These are phyloP conservation scores for Xiphophorus hellerii DNA, from an alignment of 2,113 vertebrate species.

Conservation along the genomic window DNA sequence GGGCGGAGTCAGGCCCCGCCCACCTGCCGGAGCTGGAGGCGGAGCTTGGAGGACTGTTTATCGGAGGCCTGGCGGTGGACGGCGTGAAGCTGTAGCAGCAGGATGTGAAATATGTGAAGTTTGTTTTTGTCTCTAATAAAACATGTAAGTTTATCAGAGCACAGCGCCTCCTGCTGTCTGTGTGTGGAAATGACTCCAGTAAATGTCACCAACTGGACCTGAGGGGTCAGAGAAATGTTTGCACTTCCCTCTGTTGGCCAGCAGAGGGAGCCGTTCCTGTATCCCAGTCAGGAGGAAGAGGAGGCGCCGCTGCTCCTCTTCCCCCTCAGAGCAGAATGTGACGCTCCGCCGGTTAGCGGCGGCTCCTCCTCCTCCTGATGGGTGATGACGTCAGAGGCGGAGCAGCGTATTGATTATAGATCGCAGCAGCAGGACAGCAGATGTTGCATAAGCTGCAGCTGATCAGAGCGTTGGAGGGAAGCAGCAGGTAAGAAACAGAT, in stretches of 20 bases:
- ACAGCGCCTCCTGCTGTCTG: neutral
- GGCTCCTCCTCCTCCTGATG: neutral
- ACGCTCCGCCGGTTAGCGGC: neutral
- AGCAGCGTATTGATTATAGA: conserved; percentile 33
- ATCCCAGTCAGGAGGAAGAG: neutral
- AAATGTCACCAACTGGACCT: neutral
- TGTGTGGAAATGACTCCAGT: neutral
- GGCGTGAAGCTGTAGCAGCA: neutral
- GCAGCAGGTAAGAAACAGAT: conserved; percentile 36
- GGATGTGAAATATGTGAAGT: no score
- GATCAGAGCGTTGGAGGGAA: conserved; percentile 17
- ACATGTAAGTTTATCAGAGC: neutral
- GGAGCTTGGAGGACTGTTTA: conserved; percentile 84
- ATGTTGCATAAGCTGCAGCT: conserved; percentile 45
- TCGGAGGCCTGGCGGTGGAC: conserved; percentile 65
- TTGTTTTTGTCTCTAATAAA: neutral
- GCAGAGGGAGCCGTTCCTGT: conserved; percentile 24
- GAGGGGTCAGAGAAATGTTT: neutral
- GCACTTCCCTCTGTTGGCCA: neutral
- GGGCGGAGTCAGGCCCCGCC: conserved; percentile 32
- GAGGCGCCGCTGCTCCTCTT: neutral
- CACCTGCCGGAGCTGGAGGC: conserved; percentile 75
- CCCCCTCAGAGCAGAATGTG: conserved; percentile 1
- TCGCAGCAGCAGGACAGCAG: conserved; percentile 6
- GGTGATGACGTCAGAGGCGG: conserved; percentile 4